A percentile compares a stretch with the other conserved stretches of the same genome.
Conservation (phyloP, 2,113 vertebrate genomes). For the Ophthalmolycus amberensis region DNA sequence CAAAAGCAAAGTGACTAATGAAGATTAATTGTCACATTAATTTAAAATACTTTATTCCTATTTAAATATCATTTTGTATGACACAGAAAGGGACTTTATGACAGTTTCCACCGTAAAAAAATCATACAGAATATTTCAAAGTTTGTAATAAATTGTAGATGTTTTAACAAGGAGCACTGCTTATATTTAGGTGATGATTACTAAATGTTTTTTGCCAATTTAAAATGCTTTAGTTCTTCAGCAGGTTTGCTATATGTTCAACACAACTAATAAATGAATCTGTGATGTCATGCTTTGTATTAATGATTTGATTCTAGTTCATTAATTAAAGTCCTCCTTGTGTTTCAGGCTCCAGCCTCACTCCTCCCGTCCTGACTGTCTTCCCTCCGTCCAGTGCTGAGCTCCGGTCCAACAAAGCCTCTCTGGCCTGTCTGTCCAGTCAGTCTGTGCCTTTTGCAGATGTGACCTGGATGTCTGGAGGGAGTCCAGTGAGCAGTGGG, state of each 20-base stretch:
- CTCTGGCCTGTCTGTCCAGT: constrained; percentile 76
- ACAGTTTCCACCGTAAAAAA: no score
- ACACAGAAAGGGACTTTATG: no score
- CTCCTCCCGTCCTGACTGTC: constrained; percentile 70
- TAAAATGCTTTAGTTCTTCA: neutral
- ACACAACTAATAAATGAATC: neutral
- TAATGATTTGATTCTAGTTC: no score
- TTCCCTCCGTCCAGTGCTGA: constrained; percentile 76
- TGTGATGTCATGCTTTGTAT: no score
- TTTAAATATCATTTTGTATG: no score
- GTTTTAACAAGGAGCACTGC: no score
- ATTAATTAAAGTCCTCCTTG: neutral
- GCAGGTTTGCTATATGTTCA: neutral
- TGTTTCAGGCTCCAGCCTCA: neutral
- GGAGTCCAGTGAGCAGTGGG: neutral
- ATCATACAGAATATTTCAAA: no score
- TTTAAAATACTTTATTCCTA: no score
- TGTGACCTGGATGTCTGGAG: constrained; percentile 66
- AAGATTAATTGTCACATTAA: no score
- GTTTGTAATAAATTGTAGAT: no score
- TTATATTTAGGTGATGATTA: neutral
- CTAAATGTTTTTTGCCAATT: neutral
- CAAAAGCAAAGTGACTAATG: no score
- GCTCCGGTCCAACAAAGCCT: constrained; percentile 64
- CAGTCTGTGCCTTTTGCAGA: constrained; percentile 58